Evolutionary conservation across 2,888 invertebrate species (phyloP), one percentile per base, ranked within the genome.

Genomic region (Julus scandinavius): DNA sequence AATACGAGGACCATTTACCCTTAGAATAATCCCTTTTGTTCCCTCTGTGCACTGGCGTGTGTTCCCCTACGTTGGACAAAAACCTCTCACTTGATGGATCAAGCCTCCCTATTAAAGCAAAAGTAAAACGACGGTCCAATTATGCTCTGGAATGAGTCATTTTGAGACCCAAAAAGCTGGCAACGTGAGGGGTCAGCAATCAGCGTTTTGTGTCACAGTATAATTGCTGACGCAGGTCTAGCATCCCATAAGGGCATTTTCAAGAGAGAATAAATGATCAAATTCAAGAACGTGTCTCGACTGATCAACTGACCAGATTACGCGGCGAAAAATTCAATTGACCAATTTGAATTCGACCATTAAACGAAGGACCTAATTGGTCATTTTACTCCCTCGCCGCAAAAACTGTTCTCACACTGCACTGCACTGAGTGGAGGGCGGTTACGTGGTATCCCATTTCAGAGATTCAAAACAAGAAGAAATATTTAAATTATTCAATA

Each of bases 131-230:
- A 72, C 29, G 63, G 9, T 29, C 72, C 72, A 72, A 72, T 72
- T 72, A 72, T 72, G 72, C 72, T 20, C 29, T 29, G 72, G 72
- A 72, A 72, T 72, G 72, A 72, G 29, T 72, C 72, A 72, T 72
- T 72, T 72, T 72, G 72, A 11, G 29, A 72, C 72, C 72, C 29
- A 72, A 72, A 72, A 72, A 29, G 72, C 29, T 72, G 72, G 72
- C 72, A 72, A 29, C 29, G 72, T 72, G 72, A 72, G 72, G 72
- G 72, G 72, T 72, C 72, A 72, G 72, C 72, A 72, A 72, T 72
- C 72, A 72, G 72, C 72, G 72, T 72, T 72, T 72, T 72, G 9
- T 29, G 72, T 29, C 72, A 29, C 72, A 29, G n/a, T 72, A 29
- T 72, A 72, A 72, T 72, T 72, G 72, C 72, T 72, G 72, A 29